Base-by-base conservation (phyloP, 2,888 invertebrate species). In the Drosophila colorata region DNA sequence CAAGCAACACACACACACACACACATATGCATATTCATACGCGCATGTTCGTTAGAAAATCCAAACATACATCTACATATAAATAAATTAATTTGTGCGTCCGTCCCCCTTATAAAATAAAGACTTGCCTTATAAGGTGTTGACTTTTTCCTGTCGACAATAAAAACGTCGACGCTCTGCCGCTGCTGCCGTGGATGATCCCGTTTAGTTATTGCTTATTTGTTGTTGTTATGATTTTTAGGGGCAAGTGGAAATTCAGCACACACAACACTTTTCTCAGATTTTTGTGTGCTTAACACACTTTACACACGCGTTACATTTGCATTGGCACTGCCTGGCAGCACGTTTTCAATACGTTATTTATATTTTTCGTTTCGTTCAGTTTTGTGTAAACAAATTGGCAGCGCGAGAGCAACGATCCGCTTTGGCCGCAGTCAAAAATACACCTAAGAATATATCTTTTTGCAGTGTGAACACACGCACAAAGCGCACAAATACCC, bases 121-220 rank as follows among this genome's bases (percentile, higher is more conserved):
- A 71, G 60, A 84, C 85, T 84, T 81, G 73, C 87, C 84, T 84
- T 87, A 65, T 74, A 80, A 70, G 82, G 77, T 73, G 73, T 68
- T 69, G 75, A 72, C 68, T 79, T 67, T 70, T 80, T 80, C 70
- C 77, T 78, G 73, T 64, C 66, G 73, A 73, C 68, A 53, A 59
- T 37, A 47, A 35, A 52, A 23, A 37, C 53, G 69, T 63, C 52
- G 75, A 47, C 37, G 68, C 8, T 47, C 25, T 63, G 59, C 33
- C 25, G 18, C 38, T 52, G 33, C 16, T 31, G 25, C 28, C 48
- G 43, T 7, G n/a, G 48, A 20, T 61, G 63, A 46, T 59, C 60
- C 63, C 66, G 61, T 59, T 52, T 33, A 13, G 8, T 65, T 44
- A 46, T 65, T 47, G 35, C 33, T 56, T 49, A 48, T 52, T 44